Evolutionary conservation across 1,140 invertebrate genomes (phyloP).

Genomic region (Heliconius hermathena): DNA sequence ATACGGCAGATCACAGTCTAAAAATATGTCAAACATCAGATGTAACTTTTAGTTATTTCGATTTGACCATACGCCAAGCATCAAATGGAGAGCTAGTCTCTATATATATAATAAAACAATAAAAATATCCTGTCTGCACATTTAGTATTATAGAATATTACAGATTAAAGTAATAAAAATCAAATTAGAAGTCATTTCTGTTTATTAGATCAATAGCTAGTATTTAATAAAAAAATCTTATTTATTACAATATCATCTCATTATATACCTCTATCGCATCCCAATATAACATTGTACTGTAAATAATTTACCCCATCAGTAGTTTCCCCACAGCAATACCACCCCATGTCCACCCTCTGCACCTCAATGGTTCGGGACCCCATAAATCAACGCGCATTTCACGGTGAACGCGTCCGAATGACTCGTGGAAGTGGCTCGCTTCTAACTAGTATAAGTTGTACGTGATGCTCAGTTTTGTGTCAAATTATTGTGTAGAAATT

Average conservation of each 20-base stretch:
- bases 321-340: constrained; percentile 14
- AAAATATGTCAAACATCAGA: too few species aligned
- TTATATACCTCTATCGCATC: not conserved
- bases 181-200: too few species aligned
- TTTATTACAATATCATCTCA: not conserved
- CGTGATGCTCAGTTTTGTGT: not conserved
- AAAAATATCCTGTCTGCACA: too few species aligned
- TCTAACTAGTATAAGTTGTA: not conserved
- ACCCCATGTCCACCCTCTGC: constrained; percentile 13
- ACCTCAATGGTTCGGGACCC: constrained; percentile 32
- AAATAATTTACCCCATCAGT: constrained; percentile 6
- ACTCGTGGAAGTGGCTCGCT: constrained; percentile 13
- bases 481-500: not conserved
- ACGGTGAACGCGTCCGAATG: constrained; percentile 40
- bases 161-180: too few species aligned
- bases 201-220: too few species aligned
- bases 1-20: too few species aligned
- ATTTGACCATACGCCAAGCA: too few species aligned
- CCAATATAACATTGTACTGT: not conserved
- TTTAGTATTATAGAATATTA: too few species aligned
- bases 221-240: too few species aligned
- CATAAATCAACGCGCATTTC: constrained; percentile 45
- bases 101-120: too few species aligned
- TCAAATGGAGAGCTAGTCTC: too few species aligned
- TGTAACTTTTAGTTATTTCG: too few species aligned